These are phyloP conservation scores for Leptobrachium ailaonicum DNA, from an alignment of 2,113 vertebrate genomes.

Conservation along the genomic window DNA sequence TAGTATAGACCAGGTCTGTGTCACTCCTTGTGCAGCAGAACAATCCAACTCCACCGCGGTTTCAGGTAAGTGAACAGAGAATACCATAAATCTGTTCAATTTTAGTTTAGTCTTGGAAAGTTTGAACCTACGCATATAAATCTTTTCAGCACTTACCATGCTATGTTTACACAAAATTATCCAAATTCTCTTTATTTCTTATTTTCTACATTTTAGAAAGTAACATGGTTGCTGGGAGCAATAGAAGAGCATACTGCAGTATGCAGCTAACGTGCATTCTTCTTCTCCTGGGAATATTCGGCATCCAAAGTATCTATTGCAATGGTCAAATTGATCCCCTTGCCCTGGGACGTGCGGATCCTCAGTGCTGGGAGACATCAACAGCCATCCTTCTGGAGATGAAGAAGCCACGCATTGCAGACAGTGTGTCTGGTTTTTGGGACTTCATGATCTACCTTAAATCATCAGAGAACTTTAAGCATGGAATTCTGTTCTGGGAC, in stretches of 20 bases:
- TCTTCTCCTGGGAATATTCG: slow-evolving; percentile 71
- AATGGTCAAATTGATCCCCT: slow-evolving; percentile 78
- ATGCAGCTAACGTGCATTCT: slow-evolving; percentile 64
- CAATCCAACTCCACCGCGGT: too few species aligned
- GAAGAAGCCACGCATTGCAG: slow-evolving; percentile 83
- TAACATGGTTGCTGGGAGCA: slow-evolving; percentile 65
- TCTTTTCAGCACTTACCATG: too few species aligned
- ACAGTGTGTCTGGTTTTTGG: slow-evolving; percentile 89
- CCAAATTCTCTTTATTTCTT: slow-evolving; percentile 38
- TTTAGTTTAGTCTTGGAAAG: too few species aligned
- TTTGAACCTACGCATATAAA: too few species aligned
- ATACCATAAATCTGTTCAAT: too few species aligned
- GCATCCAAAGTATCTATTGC: slow-evolving; percentile 63
- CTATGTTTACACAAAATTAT: too few species aligned
- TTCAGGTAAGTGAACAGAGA: too few species aligned
- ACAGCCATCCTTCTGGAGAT: slow-evolving; percentile 83
- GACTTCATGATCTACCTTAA: slow-evolving; percentile 89
- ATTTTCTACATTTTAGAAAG: slow-evolving; percentile 58
- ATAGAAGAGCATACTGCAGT: slow-evolving; percentile 55
- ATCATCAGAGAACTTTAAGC: slow-evolving; percentile 85
- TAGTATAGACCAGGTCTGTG: too few species aligned
- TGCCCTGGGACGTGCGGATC: slow-evolving; percentile 72
- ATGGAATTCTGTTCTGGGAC: slow-evolving; percentile 89
- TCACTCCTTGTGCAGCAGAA: too few species aligned
- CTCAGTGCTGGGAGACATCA: slow-evolving; percentile 91